Percentiles rank a stretch among this genome's conserved stretches.
These are phyloP conservation scores for Coregonus ussuriensis DNA, from an alignment of 2,797 vertebrate species.

Conservation along the genomic window DNA sequence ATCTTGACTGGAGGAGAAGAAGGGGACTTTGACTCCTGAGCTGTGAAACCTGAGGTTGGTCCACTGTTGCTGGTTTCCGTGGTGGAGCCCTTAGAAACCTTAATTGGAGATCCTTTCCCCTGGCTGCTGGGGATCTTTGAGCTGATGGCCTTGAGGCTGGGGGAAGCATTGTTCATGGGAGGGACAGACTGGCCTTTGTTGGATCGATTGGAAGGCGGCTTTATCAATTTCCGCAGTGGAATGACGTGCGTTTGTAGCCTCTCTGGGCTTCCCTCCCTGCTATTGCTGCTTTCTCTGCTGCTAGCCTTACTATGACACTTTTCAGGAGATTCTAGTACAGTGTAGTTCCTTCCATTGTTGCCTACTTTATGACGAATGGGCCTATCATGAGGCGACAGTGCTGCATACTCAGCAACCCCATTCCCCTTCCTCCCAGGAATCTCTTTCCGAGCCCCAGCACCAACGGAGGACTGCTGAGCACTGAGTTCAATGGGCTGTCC, in stretches of 20 bases:
- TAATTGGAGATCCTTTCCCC: slow-evolving; percentile 79
- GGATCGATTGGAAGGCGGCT: slow-evolving; percentile 60
- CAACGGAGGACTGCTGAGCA: slow-evolving; percentile 72
- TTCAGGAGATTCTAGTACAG: slow-evolving; percentile 72
- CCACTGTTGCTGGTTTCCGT: slow-evolving; percentile 51
- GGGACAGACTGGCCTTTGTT: slow-evolving; percentile 71
- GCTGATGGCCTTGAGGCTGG: slow-evolving; percentile 67
- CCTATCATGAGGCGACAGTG: slow-evolving; percentile 75
- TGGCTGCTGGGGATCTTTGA: slow-evolving; percentile 83
- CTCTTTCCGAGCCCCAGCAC: slow-evolving; percentile 69
- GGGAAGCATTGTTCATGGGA: slow-evolving; percentile 51
- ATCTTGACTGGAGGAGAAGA: slow-evolving; percentile 75
- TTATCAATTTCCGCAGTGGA: slow-evolving; percentile 74
- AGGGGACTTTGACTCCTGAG: slow-evolving; percentile 66
- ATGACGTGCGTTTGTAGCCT: slow-evolving; percentile 63
- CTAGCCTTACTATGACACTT: slow-evolving; percentile 63
- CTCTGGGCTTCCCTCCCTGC: slow-evolving; percentile 60
- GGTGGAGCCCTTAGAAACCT: slow-evolving; percentile 59
- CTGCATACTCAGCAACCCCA: slow-evolving; percentile 64
- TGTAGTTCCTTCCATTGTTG: slow-evolving; percentile 66
- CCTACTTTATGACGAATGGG: slow-evolving; percentile 68
- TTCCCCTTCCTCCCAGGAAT: slow-evolving; percentile 61
- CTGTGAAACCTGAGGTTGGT: slow-evolving; percentile 48
- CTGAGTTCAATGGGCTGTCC: slow-evolving; percentile 84
- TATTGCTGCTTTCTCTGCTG: slow-evolving; percentile 40